A percentile compares a stretch with the other conserved stretches of the same genome.
Conservation (phyloP, 1,140 invertebrate species). For the Brachystomella parvula region DNA sequence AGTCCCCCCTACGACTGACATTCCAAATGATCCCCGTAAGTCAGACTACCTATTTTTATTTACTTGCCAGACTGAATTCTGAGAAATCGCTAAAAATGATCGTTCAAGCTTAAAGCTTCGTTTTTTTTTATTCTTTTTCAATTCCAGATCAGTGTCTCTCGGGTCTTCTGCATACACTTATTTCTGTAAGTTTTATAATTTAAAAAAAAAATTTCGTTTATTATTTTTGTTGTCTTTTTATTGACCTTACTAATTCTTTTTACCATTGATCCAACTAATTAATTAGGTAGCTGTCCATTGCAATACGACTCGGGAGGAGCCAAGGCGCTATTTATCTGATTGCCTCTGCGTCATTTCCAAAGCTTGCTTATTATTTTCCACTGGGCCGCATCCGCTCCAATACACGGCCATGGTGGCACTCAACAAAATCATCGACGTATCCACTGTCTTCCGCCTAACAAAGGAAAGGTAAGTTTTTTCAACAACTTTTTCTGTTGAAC, state of each 20-base stretch:
- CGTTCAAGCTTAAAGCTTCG: too few relatives aligned
- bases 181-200: constrained; percentile 25
- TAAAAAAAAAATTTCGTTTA: neutral
- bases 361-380: constrained; percentile 43
- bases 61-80: too few relatives aligned
- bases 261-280: neutral
- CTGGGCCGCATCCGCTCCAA: constrained; percentile 49
- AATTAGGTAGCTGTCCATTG: constrained; percentile 34
- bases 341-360: constrained; percentile 48
- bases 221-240: neutral
- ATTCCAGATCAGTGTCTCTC: constrained; percentile 27
- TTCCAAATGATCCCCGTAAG: constrained; percentile 30
- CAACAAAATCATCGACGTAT: constrained; percentile 54
- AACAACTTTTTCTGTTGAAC: neutral
- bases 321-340: constrained; percentile 39
- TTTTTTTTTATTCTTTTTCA: neutral
- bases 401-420: constrained; percentile 51
- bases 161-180: constrained; percentile 35
- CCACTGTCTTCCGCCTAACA: constrained; percentile 43
- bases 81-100: too few relatives aligned
- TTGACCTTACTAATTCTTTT: neutral
- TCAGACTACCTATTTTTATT: neutral
- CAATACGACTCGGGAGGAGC: constrained; percentile 32
- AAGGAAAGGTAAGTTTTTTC: constrained; percentile 33
- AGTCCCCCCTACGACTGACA: constrained; percentile 35